These are phyloP conservation scores for Ceraclea dissimilis DNA, from an alignment of 2,888 invertebrate genomes.

Conservation along the genomic window DNA sequence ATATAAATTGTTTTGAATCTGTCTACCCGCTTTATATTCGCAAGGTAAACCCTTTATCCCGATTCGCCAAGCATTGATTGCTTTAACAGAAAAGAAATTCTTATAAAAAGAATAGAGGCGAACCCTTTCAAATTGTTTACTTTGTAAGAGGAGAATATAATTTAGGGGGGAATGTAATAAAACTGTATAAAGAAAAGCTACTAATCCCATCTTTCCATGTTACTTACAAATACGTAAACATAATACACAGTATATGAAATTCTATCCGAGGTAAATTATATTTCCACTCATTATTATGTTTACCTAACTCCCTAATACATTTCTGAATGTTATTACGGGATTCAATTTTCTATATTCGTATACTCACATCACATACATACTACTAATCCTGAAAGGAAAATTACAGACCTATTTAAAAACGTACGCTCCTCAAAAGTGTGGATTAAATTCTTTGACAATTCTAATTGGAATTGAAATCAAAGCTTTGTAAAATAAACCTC, in stretches of 20 bases:
- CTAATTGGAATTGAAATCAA: too few relatives aligned
- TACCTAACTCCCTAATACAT: neutral
- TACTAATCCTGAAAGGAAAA: too few relatives aligned
- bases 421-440: too few relatives aligned
- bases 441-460: too few relatives aligned
- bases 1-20: too few relatives aligned
- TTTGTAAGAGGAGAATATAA: constrained; percentile 6
- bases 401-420: too few relatives aligned
- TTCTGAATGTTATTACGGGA: too few relatives aligned
- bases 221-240: too few relatives aligned
- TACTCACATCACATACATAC: too few relatives aligned
- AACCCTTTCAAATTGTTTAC: constrained; percentile 22
- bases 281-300: neutral
- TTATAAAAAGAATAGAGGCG: constrained; percentile 10
- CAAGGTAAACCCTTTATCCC: constrained; percentile 21
- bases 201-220: neutral
- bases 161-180: constrained; percentile 7
- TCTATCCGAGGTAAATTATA: neutral
- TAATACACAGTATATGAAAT: constrained; percentile 1
- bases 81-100: constrained; percentile 24
- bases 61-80: constrained; percentile 22
- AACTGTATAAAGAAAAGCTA: constrained; percentile 12
- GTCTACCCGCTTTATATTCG: neutral
- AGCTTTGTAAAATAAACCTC: too few relatives aligned
- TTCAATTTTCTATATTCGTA: too few relatives aligned